These are phyloP conservation scores for Orius insidiosus DNA, from an alignment of 1,140 invertebrate species.

Conservation along the genomic window DNA sequence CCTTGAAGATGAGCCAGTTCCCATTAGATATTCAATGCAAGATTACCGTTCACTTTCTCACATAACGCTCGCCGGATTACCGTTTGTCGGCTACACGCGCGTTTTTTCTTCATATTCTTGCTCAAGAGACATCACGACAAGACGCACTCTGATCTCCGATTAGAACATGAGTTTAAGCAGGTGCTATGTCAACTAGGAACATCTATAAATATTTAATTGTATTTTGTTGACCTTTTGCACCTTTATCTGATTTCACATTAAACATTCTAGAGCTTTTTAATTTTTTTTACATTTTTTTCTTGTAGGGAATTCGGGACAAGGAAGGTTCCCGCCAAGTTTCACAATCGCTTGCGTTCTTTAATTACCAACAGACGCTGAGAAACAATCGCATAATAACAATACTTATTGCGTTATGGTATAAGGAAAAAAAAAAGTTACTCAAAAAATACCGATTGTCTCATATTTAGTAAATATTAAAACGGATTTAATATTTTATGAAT, in stretches of 20 bases:
- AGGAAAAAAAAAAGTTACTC: too few relatives aligned
- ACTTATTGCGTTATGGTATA: too few relatives aligned
- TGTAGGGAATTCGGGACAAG: too few relatives aligned
- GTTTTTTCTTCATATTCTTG: neutral
- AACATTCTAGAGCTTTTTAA: neutral
- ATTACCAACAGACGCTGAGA: too few relatives aligned
- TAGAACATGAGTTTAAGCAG: neutral
- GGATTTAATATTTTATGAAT: too few relatives aligned
- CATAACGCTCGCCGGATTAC: conserved; percentile 1
- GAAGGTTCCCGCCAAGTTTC: too few relatives aligned
- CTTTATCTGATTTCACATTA: neutral
- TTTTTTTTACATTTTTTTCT: neutral
- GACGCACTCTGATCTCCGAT: neutral
- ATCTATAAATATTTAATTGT: neutral
- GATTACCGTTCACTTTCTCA: conserved; percentile 5
- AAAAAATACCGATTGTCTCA: too few relatives aligned
- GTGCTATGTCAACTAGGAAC: too few relatives aligned
- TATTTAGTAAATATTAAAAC: too few relatives aligned
- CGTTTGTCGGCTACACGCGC: neutral
- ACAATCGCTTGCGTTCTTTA: too few relatives aligned
- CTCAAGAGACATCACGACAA: neutral
- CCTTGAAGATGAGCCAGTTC: conserved; percentile 8
- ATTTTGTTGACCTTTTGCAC: neutral
- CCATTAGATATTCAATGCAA: conserved; percentile 5
- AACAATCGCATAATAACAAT: too few relatives aligned